Conservation (phyloP, 1,140 invertebrate species). For the Anoplophora glabripennis region DNA sequence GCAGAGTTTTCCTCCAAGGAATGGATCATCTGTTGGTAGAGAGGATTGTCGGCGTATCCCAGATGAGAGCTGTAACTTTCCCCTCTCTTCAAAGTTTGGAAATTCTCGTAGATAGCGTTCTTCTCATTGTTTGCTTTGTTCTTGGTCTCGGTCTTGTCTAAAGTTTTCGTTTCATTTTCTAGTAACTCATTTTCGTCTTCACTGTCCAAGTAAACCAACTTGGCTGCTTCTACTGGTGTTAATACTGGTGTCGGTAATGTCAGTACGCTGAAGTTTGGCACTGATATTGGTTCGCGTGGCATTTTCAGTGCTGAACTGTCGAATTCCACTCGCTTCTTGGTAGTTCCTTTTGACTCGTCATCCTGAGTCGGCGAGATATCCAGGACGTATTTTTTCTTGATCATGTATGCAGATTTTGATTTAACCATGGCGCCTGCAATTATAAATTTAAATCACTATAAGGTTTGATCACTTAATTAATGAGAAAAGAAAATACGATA, state of each 20-base stretch:
- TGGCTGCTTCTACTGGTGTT: slow-evolving; percentile 66
- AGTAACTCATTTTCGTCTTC: slow-evolving; percentile 51
- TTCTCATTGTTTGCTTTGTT: slow-evolving; percentile 13
- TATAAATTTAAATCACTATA: slow-evolving; percentile 19
- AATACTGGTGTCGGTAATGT: slow-evolving; percentile 63
- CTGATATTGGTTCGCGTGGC: slow-evolving; percentile 70
- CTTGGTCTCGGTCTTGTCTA: slow-evolving; percentile 3
- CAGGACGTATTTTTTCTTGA: slow-evolving; percentile 51
- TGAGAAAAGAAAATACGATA: slow-evolving; percentile 5
- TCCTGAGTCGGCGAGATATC: slow-evolving; percentile 33
- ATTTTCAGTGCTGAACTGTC: slow-evolving; percentile 49
- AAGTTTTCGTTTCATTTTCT: slow-evolving; percentile 7
- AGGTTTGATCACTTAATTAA: not conserved
- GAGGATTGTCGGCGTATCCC: slow-evolving; percentile 58
- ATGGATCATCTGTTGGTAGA: slow-evolving; percentile 60
- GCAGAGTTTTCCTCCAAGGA: slow-evolving; percentile 61
- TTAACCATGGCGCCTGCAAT: slow-evolving; percentile 55
- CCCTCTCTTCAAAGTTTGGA: slow-evolving; percentile 40
- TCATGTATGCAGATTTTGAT: slow-evolving; percentile 61
- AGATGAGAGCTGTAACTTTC: slow-evolving; percentile 62
- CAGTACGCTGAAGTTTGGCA: slow-evolving; percentile 70
- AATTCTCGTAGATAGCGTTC: not conserved
- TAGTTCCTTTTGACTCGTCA: slow-evolving; percentile 21
- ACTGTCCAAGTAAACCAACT: slow-evolving; percentile 68
- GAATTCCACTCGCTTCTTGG: slow-evolving; percentile 47